Evolutionary conservation across 1,140 invertebrate genomes (phyloP).

Genomic region (Drosophila kurseongensis): DNA sequence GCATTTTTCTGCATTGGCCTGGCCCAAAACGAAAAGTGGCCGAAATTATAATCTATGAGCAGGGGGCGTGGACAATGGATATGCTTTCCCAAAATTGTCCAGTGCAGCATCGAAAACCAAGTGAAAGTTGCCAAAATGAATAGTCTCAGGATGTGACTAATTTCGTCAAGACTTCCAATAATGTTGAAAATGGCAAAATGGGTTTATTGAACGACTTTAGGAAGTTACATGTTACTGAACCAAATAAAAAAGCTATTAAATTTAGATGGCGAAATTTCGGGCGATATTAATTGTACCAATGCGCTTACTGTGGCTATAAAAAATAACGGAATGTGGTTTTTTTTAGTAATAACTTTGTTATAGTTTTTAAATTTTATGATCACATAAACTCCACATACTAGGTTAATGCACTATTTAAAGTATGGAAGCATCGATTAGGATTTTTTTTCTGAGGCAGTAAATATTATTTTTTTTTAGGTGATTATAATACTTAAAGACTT

Average conservation of each 20-base stretch:
- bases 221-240: not conserved
- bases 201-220: constrained; percentile 20
- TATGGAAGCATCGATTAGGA: too few relatives aligned
- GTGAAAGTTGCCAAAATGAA: constrained; percentile 43
- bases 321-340: not conserved
- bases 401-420: too few relatives aligned
- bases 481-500: not conserved
- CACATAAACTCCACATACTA: too few relatives aligned
- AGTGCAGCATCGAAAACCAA: constrained; percentile 7
- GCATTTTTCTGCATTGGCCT: constrained; percentile 62
- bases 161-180: constrained; percentile 44
- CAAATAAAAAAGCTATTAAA: constrained; percentile 13
- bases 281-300: constrained; percentile 1
- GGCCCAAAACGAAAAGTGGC: constrained; percentile 36
- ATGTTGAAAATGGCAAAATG: not conserved
- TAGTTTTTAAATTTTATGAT: not conserved
- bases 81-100: constrained; percentile 61
- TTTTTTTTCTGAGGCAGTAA: too few relatives aligned
- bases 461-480: too few relatives aligned
- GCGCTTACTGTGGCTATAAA: not conserved
- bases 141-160: constrained; percentile 37
- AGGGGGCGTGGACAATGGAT: constrained; percentile 58
- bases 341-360: not conserved
- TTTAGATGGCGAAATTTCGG: not conserved
- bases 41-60: constrained; percentile 59